phyloP scores from a whole-genome alignment of 2,113 vertebrate species.

The Tachycineta bicolor region DNA sequence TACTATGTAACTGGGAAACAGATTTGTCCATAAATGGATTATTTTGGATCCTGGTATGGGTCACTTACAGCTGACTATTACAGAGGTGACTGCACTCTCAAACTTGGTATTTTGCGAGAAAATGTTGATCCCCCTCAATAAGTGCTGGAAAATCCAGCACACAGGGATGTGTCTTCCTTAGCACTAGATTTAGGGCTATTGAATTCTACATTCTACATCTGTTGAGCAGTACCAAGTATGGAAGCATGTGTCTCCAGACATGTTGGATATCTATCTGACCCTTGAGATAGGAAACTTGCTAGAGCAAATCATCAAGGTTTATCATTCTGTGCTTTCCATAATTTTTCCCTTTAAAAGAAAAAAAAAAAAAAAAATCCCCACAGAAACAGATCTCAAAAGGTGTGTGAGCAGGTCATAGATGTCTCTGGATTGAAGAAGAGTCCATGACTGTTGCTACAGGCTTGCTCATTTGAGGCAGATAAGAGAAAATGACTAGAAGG shows the following conservation, averaged over 20 bases:
- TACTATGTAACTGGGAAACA: neutral
- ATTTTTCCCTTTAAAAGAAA: neutral
- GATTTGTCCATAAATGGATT: neutral
- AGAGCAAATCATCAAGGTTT: neutral
- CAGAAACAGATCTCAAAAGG: neutral
- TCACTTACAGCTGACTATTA: neutral
- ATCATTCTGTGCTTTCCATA: neutral
- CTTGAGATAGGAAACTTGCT: neutral
- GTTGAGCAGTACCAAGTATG: neutral
- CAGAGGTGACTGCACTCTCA: neutral
- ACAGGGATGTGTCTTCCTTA: neutral
- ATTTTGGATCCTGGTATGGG: neutral
- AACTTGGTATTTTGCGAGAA: neutral
- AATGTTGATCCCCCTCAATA: accelerated
- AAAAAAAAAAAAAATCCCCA: neutral
- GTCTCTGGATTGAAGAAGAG: neutral
- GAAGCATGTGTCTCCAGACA: neutral
- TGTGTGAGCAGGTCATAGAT: neutral
- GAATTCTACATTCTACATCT: neutral
- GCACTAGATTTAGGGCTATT: neutral
- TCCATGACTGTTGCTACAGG: neutral
- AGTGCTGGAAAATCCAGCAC: neutral
- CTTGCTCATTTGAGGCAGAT: neutral
- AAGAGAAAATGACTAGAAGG: neutral
- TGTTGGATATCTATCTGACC: neutral